phyloP scores from a whole-genome alignment of 2,888 invertebrate genomes.

The Nesidiocoris tenuis region DNA sequence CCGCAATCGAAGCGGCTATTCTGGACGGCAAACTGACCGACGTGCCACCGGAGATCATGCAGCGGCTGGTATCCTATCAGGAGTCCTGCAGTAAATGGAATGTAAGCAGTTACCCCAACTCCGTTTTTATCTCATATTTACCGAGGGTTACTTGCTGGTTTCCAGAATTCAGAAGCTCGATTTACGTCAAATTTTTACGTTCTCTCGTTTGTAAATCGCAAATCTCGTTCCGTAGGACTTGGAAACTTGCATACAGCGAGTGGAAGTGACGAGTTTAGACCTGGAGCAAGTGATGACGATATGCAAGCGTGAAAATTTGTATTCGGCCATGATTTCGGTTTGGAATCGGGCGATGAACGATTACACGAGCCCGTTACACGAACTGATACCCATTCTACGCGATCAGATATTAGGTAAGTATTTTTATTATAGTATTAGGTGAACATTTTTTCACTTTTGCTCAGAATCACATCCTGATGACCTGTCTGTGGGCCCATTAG shows the following conservation, averaged over 20 bases:
- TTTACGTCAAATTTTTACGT: too few relatives aligned
- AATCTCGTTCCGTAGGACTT: conserved; percentile 60
- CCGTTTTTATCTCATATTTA: background rate
- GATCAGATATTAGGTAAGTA: conserved; percentile 27
- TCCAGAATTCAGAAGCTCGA: too few relatives aligned
- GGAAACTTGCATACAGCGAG: conserved; percentile 69
- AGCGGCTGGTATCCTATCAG: conserved; percentile 70
- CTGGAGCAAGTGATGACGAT: conserved; percentile 69
- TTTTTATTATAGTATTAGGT: too few relatives aligned
- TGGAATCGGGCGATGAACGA: conserved; percentile 75
- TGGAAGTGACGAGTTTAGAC: conserved; percentile 73
- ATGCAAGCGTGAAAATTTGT: conserved; percentile 63
- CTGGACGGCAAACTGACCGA: conserved; percentile 62
- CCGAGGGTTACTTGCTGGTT: too few relatives aligned
- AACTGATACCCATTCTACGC: conserved; percentile 58
- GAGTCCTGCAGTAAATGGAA: conserved; percentile 61
- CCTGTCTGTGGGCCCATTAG: too few relatives aligned
- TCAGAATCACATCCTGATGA: too few relatives aligned
- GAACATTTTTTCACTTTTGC: too few relatives aligned
- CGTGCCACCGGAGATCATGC: conserved; percentile 69
- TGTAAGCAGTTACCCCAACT: conserved; percentile 50
- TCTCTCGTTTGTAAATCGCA: too few relatives aligned
- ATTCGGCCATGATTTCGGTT: conserved; percentile 69
- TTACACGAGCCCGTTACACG: conserved; percentile 71
- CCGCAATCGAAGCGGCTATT: conserved; percentile 70